A percentile compares a stretch with the other conserved stretches of the same genome.
phyloP scores from a whole-genome alignment of 53 echinoderm and acorn worm species.

The Holothuria scabra region DNA sequence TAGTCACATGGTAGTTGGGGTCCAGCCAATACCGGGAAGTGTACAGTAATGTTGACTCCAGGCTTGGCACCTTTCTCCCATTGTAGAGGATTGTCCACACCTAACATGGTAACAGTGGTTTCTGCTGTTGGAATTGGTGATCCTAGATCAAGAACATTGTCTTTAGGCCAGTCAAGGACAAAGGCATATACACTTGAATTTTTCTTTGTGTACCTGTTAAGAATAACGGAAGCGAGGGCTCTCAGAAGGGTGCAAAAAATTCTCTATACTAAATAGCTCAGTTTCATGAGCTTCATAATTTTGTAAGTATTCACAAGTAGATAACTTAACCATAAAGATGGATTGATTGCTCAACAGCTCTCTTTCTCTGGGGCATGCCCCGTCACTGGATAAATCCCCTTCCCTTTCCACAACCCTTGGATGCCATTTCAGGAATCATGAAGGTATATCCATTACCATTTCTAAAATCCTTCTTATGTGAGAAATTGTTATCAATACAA shows the following conservation, averaged over 20 bases:
- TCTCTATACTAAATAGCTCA: background rate
- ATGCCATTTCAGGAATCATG: too few species aligned
- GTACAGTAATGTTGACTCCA: constrained; percentile 54
- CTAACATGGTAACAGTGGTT: constrained; percentile 66
- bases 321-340: too few species aligned
- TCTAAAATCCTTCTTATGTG: too few species aligned
- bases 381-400: too few species aligned
- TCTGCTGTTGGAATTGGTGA: constrained; percentile 56
- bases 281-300: too few species aligned
- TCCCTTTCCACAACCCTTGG: too few species aligned
- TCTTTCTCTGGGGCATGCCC: too few species aligned
- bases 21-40: constrained; percentile 52
- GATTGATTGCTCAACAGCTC: too few species aligned
- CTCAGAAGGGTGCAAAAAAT: background rate
- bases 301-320: too few species aligned
- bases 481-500: too few species aligned
- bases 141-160: constrained; percentile 63
- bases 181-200: constrained; percentile 70
- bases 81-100: constrained; percentile 61
- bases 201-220: constrained; percentile 72
- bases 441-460: too few species aligned
- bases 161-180: constrained; percentile 82
- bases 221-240: background rate
- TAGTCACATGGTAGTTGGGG: constrained; percentile 65
- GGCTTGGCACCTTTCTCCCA: constrained; percentile 50